A percentile compares a stretch with the other conserved stretches of the same genome.
phyloP scores from a whole-genome alignment of 2,797 vertebrate genomes.

The Brachyalestes nurse region DNA sequence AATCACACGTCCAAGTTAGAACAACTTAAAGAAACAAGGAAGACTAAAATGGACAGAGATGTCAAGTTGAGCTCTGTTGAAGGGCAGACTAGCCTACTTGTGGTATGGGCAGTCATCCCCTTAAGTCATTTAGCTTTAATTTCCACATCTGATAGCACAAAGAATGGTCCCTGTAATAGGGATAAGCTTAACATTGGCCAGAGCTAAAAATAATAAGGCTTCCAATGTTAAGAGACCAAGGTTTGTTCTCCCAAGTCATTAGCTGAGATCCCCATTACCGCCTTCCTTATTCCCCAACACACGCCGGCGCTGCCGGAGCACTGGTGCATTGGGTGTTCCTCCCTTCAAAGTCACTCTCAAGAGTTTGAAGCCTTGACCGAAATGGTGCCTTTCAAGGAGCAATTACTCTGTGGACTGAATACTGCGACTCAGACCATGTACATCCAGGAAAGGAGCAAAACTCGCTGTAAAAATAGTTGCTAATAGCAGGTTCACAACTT shows the following conservation, averaged over 20 bases:
- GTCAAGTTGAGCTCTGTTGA: constrained; percentile 80
- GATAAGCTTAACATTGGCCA: constrained; percentile 82
- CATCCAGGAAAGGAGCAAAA: constrained; percentile 25
- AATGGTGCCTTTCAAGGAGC: constrained; percentile 48
- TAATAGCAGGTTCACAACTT: constrained; percentile 6
- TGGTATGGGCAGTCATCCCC: constrained; percentile 80
- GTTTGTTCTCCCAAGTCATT: constrained; percentile 88
- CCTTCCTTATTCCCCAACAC: constrained; percentile 76
- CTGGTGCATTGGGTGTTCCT: constrained; percentile 68
- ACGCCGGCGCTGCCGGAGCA: constrained; percentile 69
- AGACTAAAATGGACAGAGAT: constrained; percentile 65
- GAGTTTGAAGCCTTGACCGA: constrained; percentile 66
- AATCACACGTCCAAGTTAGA: constrained; percentile 56
- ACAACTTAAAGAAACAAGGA: constrained; percentile 65
- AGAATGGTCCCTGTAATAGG: constrained; percentile 80
- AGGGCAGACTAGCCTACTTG: constrained; percentile 85
- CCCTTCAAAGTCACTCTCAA: constrained; percentile 84
- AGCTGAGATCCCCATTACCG: constrained; percentile 83
- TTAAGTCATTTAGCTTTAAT: constrained; percentile 87
- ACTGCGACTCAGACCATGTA: constrained; percentile 2
- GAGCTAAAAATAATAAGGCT: constrained; percentile 87
- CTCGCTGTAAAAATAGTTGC: constrained; percentile 4
- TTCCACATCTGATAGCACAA: constrained; percentile 86
- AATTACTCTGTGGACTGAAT: constrained; percentile 46
- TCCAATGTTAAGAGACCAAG: constrained; percentile 86